Conservation (phyloP, 2,113 vertebrate genomes). For the Larimichthys polyactis region DNA sequence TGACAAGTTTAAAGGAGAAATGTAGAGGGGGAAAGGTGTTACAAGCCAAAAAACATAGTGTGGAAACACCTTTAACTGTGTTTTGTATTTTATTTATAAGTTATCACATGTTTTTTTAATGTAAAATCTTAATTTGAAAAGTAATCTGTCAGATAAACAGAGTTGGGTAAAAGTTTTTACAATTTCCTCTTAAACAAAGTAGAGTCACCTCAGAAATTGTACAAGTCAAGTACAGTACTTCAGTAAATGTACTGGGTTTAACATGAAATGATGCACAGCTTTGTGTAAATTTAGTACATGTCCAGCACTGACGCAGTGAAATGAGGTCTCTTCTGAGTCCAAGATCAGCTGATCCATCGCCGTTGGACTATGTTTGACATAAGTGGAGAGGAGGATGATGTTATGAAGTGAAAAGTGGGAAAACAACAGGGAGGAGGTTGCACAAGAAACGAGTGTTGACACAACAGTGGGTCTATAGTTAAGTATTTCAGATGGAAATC, state of each 20-base stretch:
- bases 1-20: too few species aligned
- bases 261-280: neutral
- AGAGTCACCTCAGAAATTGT: neutral
- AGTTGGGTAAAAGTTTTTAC: neutral
- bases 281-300: neutral
- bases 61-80: too few species aligned
- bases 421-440: conserved; percentile 15
- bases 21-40: too few species aligned
- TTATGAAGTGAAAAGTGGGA: conserved; percentile 15
- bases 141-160: too few species aligned
- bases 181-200: neutral
- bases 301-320: conserved; percentile 12
- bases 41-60: too few species aligned
- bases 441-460: neutral
- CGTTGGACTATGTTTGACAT: conserved; percentile 1
- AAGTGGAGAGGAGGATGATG: conserved; percentile 15
- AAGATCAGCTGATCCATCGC: conserved; percentile 2
- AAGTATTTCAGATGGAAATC: neutral
- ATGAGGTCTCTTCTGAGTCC: conserved; percentile 27
- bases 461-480: neutral
- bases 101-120: too few species aligned
- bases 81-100: too few species aligned
- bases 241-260: neutral
- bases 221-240: neutral
- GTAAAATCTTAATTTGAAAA: too few species aligned